phyloP scores from a whole-genome alignment of 2,113 vertebrate genomes.

The Caloenas nicobarica region DNA sequence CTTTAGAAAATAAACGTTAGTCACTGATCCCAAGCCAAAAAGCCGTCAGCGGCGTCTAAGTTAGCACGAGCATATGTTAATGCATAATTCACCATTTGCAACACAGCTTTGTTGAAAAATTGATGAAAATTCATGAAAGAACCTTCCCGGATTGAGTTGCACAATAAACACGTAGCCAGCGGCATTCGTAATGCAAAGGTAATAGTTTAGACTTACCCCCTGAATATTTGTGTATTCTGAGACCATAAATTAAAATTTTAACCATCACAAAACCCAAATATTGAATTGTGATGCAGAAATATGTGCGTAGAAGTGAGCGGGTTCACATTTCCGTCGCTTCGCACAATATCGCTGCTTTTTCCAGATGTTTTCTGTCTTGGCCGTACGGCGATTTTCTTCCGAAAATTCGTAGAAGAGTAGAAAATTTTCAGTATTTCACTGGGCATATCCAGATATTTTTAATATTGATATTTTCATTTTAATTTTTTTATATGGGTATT shows the following conservation, averaged over 20 bases:
- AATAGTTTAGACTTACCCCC: background rate
- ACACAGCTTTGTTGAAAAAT: slow-evolving; percentile 65
- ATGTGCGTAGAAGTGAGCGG: background rate
- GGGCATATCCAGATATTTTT: no score
- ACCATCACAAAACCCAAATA: background rate
- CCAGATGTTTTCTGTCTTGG: background rate
- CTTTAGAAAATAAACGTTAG: slow-evolving; percentile 47
- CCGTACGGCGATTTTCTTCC: no score
- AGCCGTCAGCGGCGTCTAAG: slow-evolving; percentile 60
- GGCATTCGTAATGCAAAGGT: background rate
- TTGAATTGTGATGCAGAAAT: background rate
- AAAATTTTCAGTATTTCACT: no score
- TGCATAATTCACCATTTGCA: slow-evolving; percentile 73
- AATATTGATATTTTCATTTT: no score
- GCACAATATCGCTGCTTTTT: background rate
- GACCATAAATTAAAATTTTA: background rate
- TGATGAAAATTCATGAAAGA: slow-evolving; percentile 73
- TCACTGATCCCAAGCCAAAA: slow-evolving; percentile 57
- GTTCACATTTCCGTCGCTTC: background rate
- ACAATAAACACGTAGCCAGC: slow-evolving; percentile 17
- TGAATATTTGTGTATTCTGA: background rate
- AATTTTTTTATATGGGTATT: no score
- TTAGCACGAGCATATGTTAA: slow-evolving; percentile 78
- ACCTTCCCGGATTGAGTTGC: slow-evolving; percentile 31
- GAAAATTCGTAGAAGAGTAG: no score